Percentiles rank a stretch among this genome's conserved stretches.
Conservation (phyloP, 2,113 vertebrate genomes). For the Melanotaenia duboulayi region DNA sequence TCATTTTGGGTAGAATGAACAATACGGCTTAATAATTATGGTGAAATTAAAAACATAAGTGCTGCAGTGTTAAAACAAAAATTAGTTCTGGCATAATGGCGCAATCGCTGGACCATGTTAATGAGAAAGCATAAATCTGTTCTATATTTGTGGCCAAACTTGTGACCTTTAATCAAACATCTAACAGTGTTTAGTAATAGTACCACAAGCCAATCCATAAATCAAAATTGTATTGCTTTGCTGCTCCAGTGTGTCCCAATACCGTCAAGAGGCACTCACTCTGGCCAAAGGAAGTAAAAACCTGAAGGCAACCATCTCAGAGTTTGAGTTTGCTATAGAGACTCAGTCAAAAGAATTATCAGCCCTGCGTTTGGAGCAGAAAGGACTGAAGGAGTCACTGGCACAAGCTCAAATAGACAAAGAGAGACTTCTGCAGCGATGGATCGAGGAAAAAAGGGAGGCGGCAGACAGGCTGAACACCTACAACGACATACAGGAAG, state of each 20-base stretch:
- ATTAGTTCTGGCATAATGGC: neutral
- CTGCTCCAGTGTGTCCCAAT: slow-evolving; percentile 73
- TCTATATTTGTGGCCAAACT: slow-evolving; percentile 1
- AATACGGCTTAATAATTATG: too few relatives aligned
- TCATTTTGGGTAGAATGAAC: too few relatives aligned
- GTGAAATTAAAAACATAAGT: too few relatives aligned
- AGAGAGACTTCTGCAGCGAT: slow-evolving; percentile 76
- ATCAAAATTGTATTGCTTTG: neutral
- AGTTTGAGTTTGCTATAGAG: slow-evolving; percentile 74
- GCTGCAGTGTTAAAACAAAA: neutral
- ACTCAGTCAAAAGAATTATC: slow-evolving; percentile 75
- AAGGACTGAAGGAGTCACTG: slow-evolving; percentile 56
- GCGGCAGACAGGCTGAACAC: slow-evolving; percentile 79
- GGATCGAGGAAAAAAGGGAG: slow-evolving; percentile 79
- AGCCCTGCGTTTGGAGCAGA: slow-evolving; percentile 58
- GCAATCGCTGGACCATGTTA: neutral
- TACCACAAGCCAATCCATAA: neutral
- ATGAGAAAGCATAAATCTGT: neutral
- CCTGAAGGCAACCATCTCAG: slow-evolving; percentile 64
- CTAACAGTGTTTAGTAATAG: neutral
- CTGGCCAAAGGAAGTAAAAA: slow-evolving; percentile 65
- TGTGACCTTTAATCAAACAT: neutral
- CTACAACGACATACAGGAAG: slow-evolving; percentile 73
- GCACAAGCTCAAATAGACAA: slow-evolving; percentile 55
- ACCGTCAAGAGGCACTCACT: slow-evolving; percentile 74